Evolutionary conservation across 2,888 invertebrate genomes (phyloP), one percentile per base, ranked within the genome.

Genomic region (Cryptocephalus moraei): DNA sequence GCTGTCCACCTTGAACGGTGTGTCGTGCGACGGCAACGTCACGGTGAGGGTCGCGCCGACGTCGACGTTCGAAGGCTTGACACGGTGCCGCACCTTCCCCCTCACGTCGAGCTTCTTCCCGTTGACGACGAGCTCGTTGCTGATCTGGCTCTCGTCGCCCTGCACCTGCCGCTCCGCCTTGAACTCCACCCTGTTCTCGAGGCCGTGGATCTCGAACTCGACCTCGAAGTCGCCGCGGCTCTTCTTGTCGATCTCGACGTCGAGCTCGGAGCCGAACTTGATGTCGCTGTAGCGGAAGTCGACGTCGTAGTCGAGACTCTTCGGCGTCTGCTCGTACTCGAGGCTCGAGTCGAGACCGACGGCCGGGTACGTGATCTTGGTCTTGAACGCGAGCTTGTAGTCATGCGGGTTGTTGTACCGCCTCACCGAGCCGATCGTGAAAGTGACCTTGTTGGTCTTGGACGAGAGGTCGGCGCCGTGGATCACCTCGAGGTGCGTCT

Each of bases 391-490:
- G 1, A 79, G 44, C 12, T 72, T 70, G 55, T 73, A 77, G 34
- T 76, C 72, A 1, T 71, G 62, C 0, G 65, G 55, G 1, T 65
- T 62, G 38, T 68, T 65, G 39, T 61, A 62, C 55, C 71, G 54
- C 14, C 54, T 57, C 33, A 52, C 52, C 4, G 57, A 10, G 32
- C 55, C 47, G 45, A 54, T 59, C 22, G 57, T 55, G 4, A 82
- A 45, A 1, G 75, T 73, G 1, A 84, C 57, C 11, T 76, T 74
- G 53, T 80, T 78, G 22, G 69, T 69, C 38, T 76, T 69, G 33
- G 78, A 77, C 9, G 75, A 73, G 9, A 80, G 70, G 56, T 85
- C 82, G 0, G 72, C 67, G 1, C 84, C 82, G 59, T 84, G 82
- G 14, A 75, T 67, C 9, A 86, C 57, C 36, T 78, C 63, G 38